Evolutionary conservation across 2,888 invertebrate genomes (phyloP), one percentile per base, ranked within the genome.

Genomic region (Yponomeuta cagnagella): DNA sequence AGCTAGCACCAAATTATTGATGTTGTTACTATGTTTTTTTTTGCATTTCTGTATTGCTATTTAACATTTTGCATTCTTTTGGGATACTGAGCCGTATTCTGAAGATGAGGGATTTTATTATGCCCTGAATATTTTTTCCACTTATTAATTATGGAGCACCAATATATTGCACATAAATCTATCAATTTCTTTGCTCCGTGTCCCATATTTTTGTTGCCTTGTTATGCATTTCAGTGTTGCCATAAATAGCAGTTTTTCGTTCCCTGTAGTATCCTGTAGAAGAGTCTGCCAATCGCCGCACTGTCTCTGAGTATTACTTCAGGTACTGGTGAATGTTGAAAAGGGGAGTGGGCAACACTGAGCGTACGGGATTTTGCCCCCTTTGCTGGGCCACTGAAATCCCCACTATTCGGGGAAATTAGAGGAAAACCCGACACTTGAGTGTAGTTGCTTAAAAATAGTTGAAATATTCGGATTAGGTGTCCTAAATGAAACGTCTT

Each of bases 221-320:
- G 2, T 58, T 15, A 58, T 58, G 52, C 52, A 58, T 58, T 58
- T 58, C 52, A 58, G 52, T 58, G 52, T 58, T 58, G 52, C 52
- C 52, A 58, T 15, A 58, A 12, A 15, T 58, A 58, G 52, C 52
- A 9, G 73, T 72, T 72, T 48, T 52, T 10, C 48, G 30, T 68
- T 10, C 30, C 10, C 52, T n/a, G 78, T 84, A 82, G 82, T 81
- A 77, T 77, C 78, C 75, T 85, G 84, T 85, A 82, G 85, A 87
- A 86, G 87, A 86, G 87, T 87, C 67, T 31, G 65, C 72, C 70
- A 74, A 71, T 6, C 78, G 93, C 94, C 91, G 87, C 93, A 93
- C 93, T 93, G 95, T 93, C 93, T 94, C 93, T 97, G 98, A 98
- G 98, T 98, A 98, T 98, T 98, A 97, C 97, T 97, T 98, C 98